phyloP scores from a whole-genome alignment of 2,888 invertebrate species.

The Trachelus tabidus region DNA sequence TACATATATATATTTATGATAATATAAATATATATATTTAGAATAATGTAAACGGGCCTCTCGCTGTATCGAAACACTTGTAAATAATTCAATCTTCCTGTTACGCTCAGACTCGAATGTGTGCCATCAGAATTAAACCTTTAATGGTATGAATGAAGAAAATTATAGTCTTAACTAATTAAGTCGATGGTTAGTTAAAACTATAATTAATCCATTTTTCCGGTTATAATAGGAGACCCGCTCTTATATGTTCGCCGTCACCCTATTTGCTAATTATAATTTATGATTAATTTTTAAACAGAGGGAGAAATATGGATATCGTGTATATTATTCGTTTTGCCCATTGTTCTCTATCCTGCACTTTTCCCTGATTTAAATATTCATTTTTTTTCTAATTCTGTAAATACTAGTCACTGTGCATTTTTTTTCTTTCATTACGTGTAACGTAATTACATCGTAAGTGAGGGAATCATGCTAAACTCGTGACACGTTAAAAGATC shows the following conservation, averaged over 20 bases:
- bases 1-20: neutral
- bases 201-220: neutral
- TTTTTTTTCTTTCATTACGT: neutral
- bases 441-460: neutral
- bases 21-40: neutral
- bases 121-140: neutral
- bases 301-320: neutral
- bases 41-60: neutral
- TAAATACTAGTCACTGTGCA: neutral
- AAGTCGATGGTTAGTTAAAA: neutral
- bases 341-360: neutral
- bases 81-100: neutral
- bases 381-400: neutral
- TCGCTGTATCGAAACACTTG: neutral
- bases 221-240: neutral
- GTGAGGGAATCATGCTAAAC: neutral
- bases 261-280: neutral
- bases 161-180: neutral
- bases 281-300: neutral
- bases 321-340: neutral
- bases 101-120: neutral
- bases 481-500: neutral
- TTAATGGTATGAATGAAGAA: neutral
- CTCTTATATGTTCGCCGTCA: neutral
- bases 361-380: neutral